Evolutionary conservation across 1,140 invertebrate genomes (phyloP).

Genomic region (Holcopasites calliopsidis): DNA sequence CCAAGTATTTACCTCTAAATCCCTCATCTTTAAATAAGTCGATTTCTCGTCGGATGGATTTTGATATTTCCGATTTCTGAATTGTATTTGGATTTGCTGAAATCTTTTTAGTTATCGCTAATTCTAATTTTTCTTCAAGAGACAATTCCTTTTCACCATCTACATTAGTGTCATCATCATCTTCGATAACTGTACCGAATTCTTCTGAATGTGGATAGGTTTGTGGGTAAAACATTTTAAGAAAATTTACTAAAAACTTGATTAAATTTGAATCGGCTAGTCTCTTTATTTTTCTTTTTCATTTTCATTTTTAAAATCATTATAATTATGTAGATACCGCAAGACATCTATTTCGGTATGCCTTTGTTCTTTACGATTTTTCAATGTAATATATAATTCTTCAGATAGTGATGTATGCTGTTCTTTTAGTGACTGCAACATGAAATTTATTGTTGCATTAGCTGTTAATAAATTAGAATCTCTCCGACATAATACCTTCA

Average conservation of each 20-base stretch:
- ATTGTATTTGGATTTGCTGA: too few relatives aligned
- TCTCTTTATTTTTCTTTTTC: conserved; percentile 11
- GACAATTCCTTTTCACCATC: conserved; percentile 19
- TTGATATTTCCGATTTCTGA: too few relatives aligned
- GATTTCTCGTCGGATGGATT: background rate
- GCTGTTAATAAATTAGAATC: background rate
- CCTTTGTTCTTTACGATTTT: too few relatives aligned
- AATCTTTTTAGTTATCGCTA: too few relatives aligned
- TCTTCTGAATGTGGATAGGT: conserved; percentile 17
- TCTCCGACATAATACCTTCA: conserved; percentile 11
- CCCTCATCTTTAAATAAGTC: conserved; percentile 14
- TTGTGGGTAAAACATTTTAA: background rate
- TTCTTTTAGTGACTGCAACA: too few relatives aligned
- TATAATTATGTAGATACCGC: too few relatives aligned
- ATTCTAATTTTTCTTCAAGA: conserved; percentile 9
- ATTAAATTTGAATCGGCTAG: conserved; percentile 11
- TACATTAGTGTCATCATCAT: conserved; percentile 23
- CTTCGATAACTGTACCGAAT: conserved; percentile 15
- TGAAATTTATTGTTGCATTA: background rate
- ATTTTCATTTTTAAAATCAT: conserved; percentile 21
- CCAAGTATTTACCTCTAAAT: conserved; percentile 11
- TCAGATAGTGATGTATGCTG: background rate
- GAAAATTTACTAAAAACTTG: background rate
- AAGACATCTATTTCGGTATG: too few relatives aligned
- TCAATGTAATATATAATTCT: background rate